Base-by-base conservation (phyloP, 2,888 invertebrate species). In the Cancer borealis region DNA sequence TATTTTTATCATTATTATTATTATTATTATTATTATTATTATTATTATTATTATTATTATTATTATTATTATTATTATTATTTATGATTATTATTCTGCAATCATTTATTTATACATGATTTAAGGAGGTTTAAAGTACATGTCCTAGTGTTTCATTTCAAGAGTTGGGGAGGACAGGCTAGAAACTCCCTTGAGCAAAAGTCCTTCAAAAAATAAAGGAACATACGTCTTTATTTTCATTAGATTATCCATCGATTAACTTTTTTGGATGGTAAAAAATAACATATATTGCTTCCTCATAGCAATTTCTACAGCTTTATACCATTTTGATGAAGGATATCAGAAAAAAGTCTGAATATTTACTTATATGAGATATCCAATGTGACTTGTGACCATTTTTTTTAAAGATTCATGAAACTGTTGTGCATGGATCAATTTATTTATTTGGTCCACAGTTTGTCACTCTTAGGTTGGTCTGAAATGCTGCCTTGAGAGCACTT, bases 11-110 rank as follows among this genome's bases (percentile, higher is more conserved):
- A 45, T 88, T 47, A 45, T 89, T 89, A 89, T 89, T 49, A 47
- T 89, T 47, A n/a, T 47, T 89, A 47, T n/a, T 89, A 89, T 47
- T 47, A 49, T 89, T n/a, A 49, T 49, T 21, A 89, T 89, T 89
- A 49, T 47, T 49, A 49, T 89, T 89, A 89, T 89, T 89, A 89
- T 47, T 89, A 89, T 46, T 89, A 89, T 17, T 17, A 89, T 17
- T 89, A 88, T 47, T 88, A 8, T 47, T 88, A 88, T 21, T 46
- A 47, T 89, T 89, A 6, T 47, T 46, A 30, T 79, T 30, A 12
- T 3, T 79, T 1, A 30, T 30, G 10, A 8, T 12, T 12, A 0
- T 30, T 79, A 21, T 66, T 66, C 21, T 66, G 10, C 66, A 21
- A 12, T 66, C 10, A n/a, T 12, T 66, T 66, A 39, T 49, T 3